Evolutionary conservation across 2,113 vertebrate genomes (phyloP).

Genomic region (Nannobrachium achirus): DNA sequence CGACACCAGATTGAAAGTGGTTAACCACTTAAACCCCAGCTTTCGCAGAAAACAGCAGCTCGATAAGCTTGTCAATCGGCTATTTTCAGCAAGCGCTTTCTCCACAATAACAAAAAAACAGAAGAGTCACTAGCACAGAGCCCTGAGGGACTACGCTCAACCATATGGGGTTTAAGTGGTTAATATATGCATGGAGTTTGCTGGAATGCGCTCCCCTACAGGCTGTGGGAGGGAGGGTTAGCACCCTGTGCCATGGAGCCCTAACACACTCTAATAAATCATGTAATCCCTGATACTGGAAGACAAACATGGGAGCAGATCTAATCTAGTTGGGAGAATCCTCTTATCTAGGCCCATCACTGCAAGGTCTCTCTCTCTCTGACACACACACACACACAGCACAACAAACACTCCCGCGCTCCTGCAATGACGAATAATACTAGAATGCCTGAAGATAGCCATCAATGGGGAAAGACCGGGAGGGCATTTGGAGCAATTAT

Average conservation of each 20-base stretch:
- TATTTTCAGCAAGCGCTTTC: too few species aligned
- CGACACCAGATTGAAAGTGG: too few species aligned
- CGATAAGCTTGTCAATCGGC: too few species aligned
- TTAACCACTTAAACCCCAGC: too few species aligned
- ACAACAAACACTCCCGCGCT: slow-evolving; percentile 37
- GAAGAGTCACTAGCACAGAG: too few species aligned
- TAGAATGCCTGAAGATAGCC: slow-evolving; percentile 19
- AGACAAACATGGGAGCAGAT: slow-evolving; percentile 78
- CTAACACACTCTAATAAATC: slow-evolving; percentile 73
- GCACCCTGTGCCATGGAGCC: slow-evolving; percentile 56
- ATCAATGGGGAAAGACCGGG: slow-evolving; percentile 10
- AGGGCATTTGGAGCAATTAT: too few species aligned
- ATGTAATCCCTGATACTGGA: slow-evolving; percentile 78
- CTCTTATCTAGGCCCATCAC: slow-evolving; percentile 74
- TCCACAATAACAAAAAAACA: too few species aligned
- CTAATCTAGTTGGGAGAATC: slow-evolving; percentile 74
- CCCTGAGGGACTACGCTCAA: too few species aligned
- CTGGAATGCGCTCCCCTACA: slow-evolving; percentile 52
- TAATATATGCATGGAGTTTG: slow-evolving; percentile 61
- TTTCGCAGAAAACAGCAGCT: too few species aligned
- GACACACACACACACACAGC: slow-evolving; percentile 45
- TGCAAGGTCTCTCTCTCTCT: slow-evolving; percentile 53
- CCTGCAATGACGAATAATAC: slow-evolving; percentile 35
- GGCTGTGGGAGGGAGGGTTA: slow-evolving; percentile 66
- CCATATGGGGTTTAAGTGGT: background rate